Conservation (phyloP, 2,113 vertebrate species). For the Vulpes vulpes region DNA sequence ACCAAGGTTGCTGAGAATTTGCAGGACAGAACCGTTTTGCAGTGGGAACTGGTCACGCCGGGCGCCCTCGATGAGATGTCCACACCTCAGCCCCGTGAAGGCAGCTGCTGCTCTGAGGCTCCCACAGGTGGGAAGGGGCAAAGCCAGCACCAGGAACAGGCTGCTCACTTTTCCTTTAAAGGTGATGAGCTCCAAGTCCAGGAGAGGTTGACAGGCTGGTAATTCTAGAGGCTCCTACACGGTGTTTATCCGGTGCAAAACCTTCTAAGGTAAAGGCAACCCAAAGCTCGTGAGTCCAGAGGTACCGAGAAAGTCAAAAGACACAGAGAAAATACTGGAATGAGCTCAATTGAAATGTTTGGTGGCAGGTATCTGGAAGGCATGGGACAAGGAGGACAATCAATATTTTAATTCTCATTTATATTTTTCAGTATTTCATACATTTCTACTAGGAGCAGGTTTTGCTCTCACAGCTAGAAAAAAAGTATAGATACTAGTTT, state of each 20-base stretch:
- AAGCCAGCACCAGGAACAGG: not conserved
- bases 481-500: not conserved
- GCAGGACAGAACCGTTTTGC: not conserved
- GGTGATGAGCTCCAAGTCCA: not conserved
- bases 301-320: not conserved
- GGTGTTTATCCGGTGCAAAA: not conserved
- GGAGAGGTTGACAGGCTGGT: constrained; percentile 39
- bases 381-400: not conserved
- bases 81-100: too few species aligned
- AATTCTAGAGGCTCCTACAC: constrained; percentile 17
- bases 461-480: constrained; percentile 22
- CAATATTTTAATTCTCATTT: not conserved
- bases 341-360: not conserved
- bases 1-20: not conserved
- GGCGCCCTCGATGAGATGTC: accelerated
- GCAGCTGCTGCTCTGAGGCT: not conserved
- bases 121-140: not conserved
- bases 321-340: not conserved
- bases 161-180: not conserved
- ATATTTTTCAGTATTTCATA: constrained; percentile 18
- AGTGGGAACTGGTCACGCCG: not conserved
- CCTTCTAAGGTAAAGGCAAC: not conserved
- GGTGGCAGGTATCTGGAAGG: not conserved
- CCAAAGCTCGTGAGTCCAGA: not conserved
- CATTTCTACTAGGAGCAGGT: not conserved